phyloP scores from a whole-genome alignment of 2,797 vertebrate genomes.

The Rhodeus uyekii region DNA sequence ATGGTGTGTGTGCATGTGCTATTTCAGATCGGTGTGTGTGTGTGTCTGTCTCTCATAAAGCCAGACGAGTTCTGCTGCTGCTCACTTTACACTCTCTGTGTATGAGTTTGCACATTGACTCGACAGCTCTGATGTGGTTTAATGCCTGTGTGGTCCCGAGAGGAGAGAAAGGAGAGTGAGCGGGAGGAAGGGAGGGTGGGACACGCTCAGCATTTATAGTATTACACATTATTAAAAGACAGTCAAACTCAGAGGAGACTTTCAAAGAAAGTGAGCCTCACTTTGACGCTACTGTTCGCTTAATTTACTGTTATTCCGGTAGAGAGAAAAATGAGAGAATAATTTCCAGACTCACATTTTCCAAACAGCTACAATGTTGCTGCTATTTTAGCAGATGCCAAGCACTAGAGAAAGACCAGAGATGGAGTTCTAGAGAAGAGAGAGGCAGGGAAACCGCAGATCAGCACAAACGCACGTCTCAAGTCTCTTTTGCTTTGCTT shows the following conservation, averaged over 20 bases:
- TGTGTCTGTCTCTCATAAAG: constrained; percentile 59
- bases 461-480: constrained; percentile 2
- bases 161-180: constrained; percentile 75
- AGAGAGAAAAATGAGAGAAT: constrained; percentile 29
- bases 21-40: constrained; percentile 57
- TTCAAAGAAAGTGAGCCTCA: constrained; percentile 42
- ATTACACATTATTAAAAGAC: constrained; percentile 54
- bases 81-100: constrained; percentile 68
- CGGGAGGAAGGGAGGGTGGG: constrained; percentile 59
- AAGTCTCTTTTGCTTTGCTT: constrained; percentile 17
- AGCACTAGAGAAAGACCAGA: constrained; percentile 63
- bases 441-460: constrained; percentile 33
- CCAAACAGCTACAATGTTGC: background rate
- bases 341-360: constrained; percentile 26
- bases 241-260: constrained; percentile 35
- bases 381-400: constrained; percentile 70
- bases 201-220: constrained; percentile 39
- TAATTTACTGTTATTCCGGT: constrained; percentile 12
- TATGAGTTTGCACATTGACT: constrained; percentile 80
- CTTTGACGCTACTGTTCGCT: constrained; percentile 40
- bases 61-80: constrained; percentile 54
- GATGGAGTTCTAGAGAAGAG: constrained; percentile 28
- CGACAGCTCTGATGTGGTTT: constrained; percentile 80
- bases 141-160: constrained; percentile 80
- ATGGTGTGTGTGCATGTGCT: constrained; percentile 51